Conservation (phyloP, 2,888 invertebrate genomes). For the Rhingia campestris region DNA sequence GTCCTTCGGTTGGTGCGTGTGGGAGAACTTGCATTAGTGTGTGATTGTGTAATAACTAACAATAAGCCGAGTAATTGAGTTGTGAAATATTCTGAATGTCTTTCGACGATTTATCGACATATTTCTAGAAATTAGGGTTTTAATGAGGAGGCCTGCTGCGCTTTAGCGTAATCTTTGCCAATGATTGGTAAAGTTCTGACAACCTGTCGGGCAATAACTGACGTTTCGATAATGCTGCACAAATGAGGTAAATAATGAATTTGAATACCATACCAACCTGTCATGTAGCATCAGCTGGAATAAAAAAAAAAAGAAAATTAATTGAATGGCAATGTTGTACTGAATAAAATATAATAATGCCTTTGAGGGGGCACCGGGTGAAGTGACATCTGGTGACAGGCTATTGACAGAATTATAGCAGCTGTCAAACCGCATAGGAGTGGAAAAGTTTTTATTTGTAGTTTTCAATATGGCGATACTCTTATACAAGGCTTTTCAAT, state of each 20-base stretch:
- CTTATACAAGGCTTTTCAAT: too few species aligned
- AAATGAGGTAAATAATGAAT: neutral
- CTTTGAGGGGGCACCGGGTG: neutral
- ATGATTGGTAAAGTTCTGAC: constrained; percentile 12
- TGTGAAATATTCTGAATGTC: constrained; percentile 60
- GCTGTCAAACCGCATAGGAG: neutral
- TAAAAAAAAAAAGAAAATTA: constrained; percentile 26
- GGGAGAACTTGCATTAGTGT: constrained; percentile 2
- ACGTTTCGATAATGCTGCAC: constrained; percentile 8
- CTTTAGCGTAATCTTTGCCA: neutral
- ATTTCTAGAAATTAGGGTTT: constrained; percentile 30
- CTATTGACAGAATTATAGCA: constrained; percentile 9
- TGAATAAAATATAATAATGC: constrained; percentile 4
- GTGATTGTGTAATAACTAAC: constrained; percentile 39
- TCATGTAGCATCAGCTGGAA: constrained; percentile 30
- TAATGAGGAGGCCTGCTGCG: constrained; percentile 59
- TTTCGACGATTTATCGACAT: constrained; percentile 45
- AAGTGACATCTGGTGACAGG: constrained; percentile 14
- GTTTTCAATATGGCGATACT: too few species aligned
- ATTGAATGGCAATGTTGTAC: constrained; percentile 1
- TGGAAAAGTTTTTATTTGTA: too few species aligned
- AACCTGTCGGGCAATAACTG: constrained; percentile 1
- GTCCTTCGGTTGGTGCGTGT: neutral
- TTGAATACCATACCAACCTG: constrained; percentile 29
- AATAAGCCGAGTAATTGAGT: constrained; percentile 63